Conservation (phyloP, 1,140 invertebrate species). For the Drosophila athabasca region DNA sequence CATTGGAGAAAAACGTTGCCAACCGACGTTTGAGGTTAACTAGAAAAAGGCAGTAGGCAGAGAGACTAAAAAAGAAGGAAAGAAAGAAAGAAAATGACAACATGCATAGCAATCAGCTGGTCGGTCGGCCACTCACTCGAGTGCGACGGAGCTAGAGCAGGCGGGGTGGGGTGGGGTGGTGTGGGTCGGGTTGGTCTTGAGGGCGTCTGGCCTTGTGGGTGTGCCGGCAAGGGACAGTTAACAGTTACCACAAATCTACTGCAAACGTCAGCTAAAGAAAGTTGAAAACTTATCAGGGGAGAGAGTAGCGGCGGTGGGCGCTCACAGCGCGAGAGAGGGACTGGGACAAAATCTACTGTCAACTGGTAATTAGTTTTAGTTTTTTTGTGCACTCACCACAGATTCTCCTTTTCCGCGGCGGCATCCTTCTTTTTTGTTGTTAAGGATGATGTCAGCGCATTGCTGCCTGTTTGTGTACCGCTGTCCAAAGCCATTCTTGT, state of each 20-base stretch:
- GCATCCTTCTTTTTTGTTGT: constrained; percentile 79
- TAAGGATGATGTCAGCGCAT: constrained; percentile 83
- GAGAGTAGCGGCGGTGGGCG: constrained; percentile 8
- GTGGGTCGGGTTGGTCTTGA: constrained; percentile 3
- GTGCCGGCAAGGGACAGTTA: constrained; percentile 24
- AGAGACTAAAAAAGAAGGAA: background rate
- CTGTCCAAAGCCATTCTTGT: constrained; percentile 74
- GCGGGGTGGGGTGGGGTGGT: background rate
- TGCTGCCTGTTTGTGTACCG: constrained; percentile 63
- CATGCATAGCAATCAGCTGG: constrained; percentile 63
- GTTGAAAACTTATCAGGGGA: constrained; percentile 50
- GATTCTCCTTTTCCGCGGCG: constrained; percentile 75
- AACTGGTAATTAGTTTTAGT: too few species aligned
- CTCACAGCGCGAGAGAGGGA: background rate
- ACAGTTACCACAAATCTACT: constrained; percentile 28
- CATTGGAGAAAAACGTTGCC: background rate
- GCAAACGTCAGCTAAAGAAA: constrained; percentile 75
- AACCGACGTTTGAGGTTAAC: constrained; percentile 30
- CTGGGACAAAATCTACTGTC: too few species aligned
- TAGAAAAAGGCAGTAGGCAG: background rate
- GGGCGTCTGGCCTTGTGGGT: constrained; percentile 2
- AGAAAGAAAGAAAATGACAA: constrained; percentile 41
- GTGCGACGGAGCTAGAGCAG: background rate
- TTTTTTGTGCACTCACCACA: constrained; percentile 67
- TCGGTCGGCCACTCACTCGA: constrained; percentile 2